phyloP scores from a whole-genome alignment of 1,140 invertebrate species.

The Nebria ingens region DNA sequence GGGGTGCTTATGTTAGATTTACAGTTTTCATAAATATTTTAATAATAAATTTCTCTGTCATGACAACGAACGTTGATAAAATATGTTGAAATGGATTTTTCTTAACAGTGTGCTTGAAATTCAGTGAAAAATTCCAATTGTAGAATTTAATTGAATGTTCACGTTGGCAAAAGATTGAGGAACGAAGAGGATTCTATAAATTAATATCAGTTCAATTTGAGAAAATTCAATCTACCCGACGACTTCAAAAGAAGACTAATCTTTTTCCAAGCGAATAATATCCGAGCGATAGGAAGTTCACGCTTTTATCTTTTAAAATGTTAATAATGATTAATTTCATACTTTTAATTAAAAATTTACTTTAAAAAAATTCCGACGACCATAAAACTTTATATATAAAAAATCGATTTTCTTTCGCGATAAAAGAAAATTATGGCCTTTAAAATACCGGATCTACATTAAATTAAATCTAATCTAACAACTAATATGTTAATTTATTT shows the following conservation, averaged over 20 bases:
- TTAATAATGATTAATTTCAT: too few species aligned
- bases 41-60: not conserved
- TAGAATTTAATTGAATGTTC: constrained; percentile 9
- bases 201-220: constrained; percentile 8
- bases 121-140: not conserved
- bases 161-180: not conserved
- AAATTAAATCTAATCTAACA: too few species aligned
- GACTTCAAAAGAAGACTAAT: constrained; percentile 6
- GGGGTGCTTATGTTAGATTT: not conserved
- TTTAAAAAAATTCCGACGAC: too few species aligned
- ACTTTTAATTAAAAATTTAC: too few species aligned
- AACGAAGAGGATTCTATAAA: constrained; percentile 1
- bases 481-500: too few species aligned
- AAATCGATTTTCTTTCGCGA: too few species aligned
- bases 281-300: too few species aligned
- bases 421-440: too few species aligned
- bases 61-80: not conserved
- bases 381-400: too few species aligned
- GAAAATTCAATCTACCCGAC: not conserved
- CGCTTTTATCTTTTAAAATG: too few species aligned
- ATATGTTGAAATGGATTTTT: not conserved
- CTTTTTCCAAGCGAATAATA: not conserved
- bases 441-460: too few species aligned
- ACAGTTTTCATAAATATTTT: constrained; percentile 9
- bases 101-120: not conserved